A percentile compares a stretch with the other conserved stretches of the same genome.
Evolutionary conservation across 2,113 vertebrate genomes (phyloP).

Genomic region (Xenus cinereus): DNA sequence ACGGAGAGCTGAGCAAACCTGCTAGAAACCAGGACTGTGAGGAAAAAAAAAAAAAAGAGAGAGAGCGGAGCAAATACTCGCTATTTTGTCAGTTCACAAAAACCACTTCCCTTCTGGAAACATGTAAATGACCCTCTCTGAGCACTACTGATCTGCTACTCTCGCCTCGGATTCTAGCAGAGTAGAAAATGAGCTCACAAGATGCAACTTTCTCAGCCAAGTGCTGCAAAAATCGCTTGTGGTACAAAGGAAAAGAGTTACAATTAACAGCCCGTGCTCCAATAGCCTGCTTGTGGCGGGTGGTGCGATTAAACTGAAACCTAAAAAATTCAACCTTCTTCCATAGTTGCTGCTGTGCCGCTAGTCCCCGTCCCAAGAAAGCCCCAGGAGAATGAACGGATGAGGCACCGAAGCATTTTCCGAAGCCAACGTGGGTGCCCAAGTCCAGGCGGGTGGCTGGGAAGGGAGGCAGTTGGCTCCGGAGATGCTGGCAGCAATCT

Average conservation of each 20-base stretch:
- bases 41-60: no score
- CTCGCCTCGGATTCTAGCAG: accelerated
- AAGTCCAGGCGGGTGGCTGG: not conserved
- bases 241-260: not conserved
- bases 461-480: not conserved
- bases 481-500: not conserved
- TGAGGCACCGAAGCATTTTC: accelerated
- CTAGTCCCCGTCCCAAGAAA: accelerated
- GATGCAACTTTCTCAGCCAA: not conserved
- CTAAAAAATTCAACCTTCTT: not conserved
- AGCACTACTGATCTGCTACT: not conserved
- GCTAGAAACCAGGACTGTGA: not conserved
- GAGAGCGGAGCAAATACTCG: not conserved
- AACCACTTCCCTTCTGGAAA: not conserved
- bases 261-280: accelerated
- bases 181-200: not conserved
- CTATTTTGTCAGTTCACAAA: not conserved
- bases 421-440: accelerated
- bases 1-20: not conserved
- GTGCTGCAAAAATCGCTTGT: not conserved
- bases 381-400: accelerated
- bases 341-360: not conserved
- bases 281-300: not conserved
- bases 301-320: not conserved
- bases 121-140: not conserved